Conservation (phyloP, 1,140 invertebrate species). For the Ooceraea biroi region DNA sequence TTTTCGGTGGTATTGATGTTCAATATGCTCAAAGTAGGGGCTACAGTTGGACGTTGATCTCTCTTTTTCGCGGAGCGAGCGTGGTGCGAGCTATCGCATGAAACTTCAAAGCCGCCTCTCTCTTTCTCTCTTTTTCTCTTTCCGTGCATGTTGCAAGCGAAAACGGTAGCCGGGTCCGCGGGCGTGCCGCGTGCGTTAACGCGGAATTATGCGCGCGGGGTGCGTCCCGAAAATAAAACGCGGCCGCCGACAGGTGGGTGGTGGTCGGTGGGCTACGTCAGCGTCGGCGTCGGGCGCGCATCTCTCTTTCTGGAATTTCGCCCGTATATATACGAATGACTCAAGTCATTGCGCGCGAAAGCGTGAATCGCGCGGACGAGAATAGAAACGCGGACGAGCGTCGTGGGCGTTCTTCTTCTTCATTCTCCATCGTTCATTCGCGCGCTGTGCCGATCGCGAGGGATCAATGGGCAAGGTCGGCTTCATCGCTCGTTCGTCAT, state of each 20-base stretch:
- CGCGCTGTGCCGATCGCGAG: neutral
- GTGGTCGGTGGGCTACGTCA: too few relatives aligned
- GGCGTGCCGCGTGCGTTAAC: slow-evolving; percentile 29
- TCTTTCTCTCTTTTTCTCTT: too few relatives aligned
- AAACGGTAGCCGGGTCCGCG: too few relatives aligned
- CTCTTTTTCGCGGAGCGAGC: too few relatives aligned
- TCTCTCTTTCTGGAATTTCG: too few relatives aligned
- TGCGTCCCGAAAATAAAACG: slow-evolving; percentile 40
- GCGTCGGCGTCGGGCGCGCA: too few relatives aligned
- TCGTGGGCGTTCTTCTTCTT: slow-evolving; percentile 42
- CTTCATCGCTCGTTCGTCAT: neutral
- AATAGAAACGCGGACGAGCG: slow-evolving; percentile 66
- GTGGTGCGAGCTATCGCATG: too few relatives aligned
- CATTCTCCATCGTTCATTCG: slow-evolving; percentile 45
- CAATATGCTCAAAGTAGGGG: too few relatives aligned
- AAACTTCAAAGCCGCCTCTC: too few relatives aligned
- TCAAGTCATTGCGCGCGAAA: slow-evolving; percentile 53
- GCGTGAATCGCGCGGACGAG: slow-evolving; percentile 57
- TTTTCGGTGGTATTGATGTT: too few relatives aligned
- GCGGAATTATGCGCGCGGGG: slow-evolving; percentile 15
- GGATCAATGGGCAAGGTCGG: slow-evolving; percentile 30
- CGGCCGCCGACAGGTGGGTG: slow-evolving; percentile 50
- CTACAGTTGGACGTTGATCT: too few relatives aligned
- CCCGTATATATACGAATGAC: slow-evolving; percentile 45
- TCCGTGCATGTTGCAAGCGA: too few relatives aligned